phyloP scores from a whole-genome alignment of 2,888 invertebrate genomes.

The Mythimna pallens region DNA sequence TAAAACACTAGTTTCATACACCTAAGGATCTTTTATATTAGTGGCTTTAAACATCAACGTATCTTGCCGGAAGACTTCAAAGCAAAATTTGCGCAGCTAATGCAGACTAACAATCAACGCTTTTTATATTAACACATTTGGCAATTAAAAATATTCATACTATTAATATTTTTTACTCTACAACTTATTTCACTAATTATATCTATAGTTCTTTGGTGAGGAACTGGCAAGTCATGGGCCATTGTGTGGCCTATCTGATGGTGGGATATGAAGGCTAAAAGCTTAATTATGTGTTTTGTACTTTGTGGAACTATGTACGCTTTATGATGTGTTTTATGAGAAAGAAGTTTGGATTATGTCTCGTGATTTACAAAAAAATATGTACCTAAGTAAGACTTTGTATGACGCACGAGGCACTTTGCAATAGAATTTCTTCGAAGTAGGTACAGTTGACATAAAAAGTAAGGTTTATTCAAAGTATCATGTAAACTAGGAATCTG shows the following conservation, averaged over 20 bases:
- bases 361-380: conserved; percentile 12
- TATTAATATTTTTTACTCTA: conserved; percentile 46
- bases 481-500: not conserved
- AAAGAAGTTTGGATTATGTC: not conserved
- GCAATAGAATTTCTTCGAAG: not conserved
- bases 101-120: conserved; percentile 31
- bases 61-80: conserved; percentile 43
- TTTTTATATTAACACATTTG: conserved; percentile 58
- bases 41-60: not conserved
- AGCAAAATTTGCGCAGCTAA: conserved; percentile 5
- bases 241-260: conserved; percentile 64
- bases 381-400: no score
- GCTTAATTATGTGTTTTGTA: conserved; percentile 67
- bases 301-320: conserved; percentile 27
- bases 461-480: not conserved
- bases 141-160: conserved; percentile 57
- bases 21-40: not conserved
- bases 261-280: conserved; percentile 53
- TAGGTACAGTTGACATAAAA: not conserved
- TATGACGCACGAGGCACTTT: not conserved
- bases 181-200: conserved; percentile 64
- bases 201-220: conserved; percentile 55
- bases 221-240: conserved; percentile 66
- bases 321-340: conserved; percentile 12
- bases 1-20: no score